These are phyloP conservation scores for Hypomecis atomaria DNA, from an alignment of 2,888 invertebrate genomes.

Conservation along the genomic window DNA sequence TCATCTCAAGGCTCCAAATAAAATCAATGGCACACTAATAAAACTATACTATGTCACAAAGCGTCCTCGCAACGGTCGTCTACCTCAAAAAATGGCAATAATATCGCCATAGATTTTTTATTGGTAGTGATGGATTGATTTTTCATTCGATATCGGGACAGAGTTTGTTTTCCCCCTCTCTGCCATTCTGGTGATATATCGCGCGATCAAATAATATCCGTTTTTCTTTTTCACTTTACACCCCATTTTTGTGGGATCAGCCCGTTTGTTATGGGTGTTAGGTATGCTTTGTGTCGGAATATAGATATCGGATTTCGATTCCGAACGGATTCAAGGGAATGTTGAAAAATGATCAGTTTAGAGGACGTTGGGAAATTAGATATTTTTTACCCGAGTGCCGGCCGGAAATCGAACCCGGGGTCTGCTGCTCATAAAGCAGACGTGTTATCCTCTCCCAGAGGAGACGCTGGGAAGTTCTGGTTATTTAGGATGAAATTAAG, in stretches of 20 bases:
- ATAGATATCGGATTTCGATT: slow-evolving; percentile 36
- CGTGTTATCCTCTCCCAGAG: too few relatives aligned
- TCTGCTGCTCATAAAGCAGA: too few relatives aligned
- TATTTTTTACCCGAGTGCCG: too few relatives aligned
- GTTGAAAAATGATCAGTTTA: neutral
- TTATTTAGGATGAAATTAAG: too few relatives aligned
- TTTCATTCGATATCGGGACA: slow-evolving; percentile 61
- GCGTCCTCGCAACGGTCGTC: slow-evolving; percentile 32
- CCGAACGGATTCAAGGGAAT: slow-evolving; percentile 27
- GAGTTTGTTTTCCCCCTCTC: slow-evolving; percentile 56
- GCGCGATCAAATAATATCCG: slow-evolving; percentile 62
- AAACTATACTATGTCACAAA: slow-evolving; percentile 19
- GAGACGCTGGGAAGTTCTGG: too few relatives aligned
- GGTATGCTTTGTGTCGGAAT: slow-evolving; percentile 41
- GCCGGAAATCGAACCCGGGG: too few relatives aligned
- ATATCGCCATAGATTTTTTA: slow-evolving; percentile 60
- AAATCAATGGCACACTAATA: slow-evolving; percentile 1
- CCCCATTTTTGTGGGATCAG: slow-evolving; percentile 50
- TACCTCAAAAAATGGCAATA: slow-evolving; percentile 46
- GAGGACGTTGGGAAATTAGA: too few relatives aligned
- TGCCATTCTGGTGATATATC: slow-evolving; percentile 57
- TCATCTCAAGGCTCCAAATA: neutral
- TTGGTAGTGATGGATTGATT: slow-evolving; percentile 65
- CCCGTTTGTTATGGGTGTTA: slow-evolving; percentile 45
- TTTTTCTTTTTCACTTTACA: slow-evolving; percentile 56